Base-by-base conservation (phyloP, 2,797 vertebrate species). In the Pygocentrus nattereri region DNA sequence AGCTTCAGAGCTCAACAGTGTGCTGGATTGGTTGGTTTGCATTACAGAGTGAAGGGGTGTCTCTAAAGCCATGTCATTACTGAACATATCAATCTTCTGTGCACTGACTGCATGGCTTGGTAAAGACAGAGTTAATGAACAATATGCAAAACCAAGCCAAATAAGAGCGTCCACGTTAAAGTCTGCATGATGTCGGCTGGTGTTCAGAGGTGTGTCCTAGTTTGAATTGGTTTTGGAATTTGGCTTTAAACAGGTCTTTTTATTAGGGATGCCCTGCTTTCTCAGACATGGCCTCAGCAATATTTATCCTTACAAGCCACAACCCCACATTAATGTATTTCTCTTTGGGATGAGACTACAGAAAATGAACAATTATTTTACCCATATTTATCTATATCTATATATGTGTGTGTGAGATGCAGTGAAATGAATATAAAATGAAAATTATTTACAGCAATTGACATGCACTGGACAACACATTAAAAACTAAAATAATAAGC, bases 91-190 rank as follows among this genome's bases (percentile, higher is more conserved):
- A 93, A 87, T 91, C 86, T 86, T 78, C 87, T 90, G 71, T 83
- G 83, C 76, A 84, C 75, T 77, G 85, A 90, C 87, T 87, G 88
- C 90, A 85, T 87, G 88, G 84, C 87, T 88, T 88, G 85, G 76
- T 85, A 68, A 84, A 78, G 79, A 86, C 80, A 61, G 84, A 82
- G 83, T 86, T 79, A 78, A 84, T 27, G 65, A 82, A 86, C 85
- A 91, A 93, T 93, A 93, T 93, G 93, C 93, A 95, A 93, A 89
- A 87, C 88, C 90, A 90, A 90, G 85, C 82, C 82, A 87, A 87
- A 90, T 56, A 87, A 4, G 79, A 87, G 79, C 82, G 86, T 84
- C 85, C 82, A 86, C 86, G 65, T 82, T 74, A 74, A 82, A 84
- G 47, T 23, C 62, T 83, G 81, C 80, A 76, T 88, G 85, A 79